Evolutionary conservation across 2,888 invertebrate genomes (phyloP), one percentile per base, ranked within the genome.

Genomic region (Oligia fasciuncula): DNA sequence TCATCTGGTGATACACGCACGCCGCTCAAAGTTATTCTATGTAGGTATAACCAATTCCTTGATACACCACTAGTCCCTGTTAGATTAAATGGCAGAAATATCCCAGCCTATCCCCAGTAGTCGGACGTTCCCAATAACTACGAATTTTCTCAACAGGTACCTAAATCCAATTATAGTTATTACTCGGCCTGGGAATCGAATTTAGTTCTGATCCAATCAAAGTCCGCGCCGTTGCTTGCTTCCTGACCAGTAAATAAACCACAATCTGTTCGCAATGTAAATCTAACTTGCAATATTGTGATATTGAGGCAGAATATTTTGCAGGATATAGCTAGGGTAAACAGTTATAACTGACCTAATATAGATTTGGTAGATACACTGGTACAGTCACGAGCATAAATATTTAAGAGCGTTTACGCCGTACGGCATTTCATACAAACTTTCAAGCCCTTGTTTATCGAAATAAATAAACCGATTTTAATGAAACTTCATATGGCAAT

Each of bases 81-180:
- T 14, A 51, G 13, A 57, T 23, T 51, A 63, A 46, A 35, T 40
- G 51, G 4, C 29, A 76, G 62, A 71, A 63, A 60, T 35, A 60
- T 14, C 29, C 29, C 29, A 46, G 40, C 23, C 13, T 35, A 71
- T 67, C 49, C 43, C 35, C 68, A 62, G 35, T 40, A 43, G 17
- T 68, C 35, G 2, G 13, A n/a, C 49, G 29, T 35, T 77, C 60
- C 29, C 29, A 73, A 68, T 69, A 72, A 49, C 77, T 62, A 49
- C 17, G 43, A 81, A 69, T 78, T 85, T 82, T 76, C 73, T 79
- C 83, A 85, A 86, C 85, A 85, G 85, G 85, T 85, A 74, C 49
- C 71, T 73, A 71, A 76, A 86, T 76, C 72, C 71, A 83, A 85
- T 85, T 83, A 79, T 29, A 75, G 79, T 72, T 80, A 80, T 80